A percentile compares a stretch with the other conserved stretches of the same genome.
Evolutionary conservation across 1,140 invertebrate genomes (phyloP).

Genomic region (Lerema accius): DNA sequence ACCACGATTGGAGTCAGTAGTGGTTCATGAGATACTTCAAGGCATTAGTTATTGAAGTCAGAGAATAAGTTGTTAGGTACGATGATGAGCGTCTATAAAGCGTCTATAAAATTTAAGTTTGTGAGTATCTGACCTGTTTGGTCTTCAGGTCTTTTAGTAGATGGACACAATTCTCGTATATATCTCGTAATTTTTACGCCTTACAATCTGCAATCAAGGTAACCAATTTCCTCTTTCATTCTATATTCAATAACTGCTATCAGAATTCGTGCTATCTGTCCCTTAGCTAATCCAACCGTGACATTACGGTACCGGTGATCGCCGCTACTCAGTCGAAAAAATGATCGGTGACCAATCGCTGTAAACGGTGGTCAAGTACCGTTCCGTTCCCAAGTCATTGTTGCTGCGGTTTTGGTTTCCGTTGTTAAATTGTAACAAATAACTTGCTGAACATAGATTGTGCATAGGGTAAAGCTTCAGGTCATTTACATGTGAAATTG

Average conservation of each 20-base stretch:
- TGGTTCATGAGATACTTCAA: too few relatives aligned
- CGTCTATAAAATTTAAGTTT: too few relatives aligned
- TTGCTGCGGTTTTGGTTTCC: slow-evolving; percentile 42
- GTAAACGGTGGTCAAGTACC: slow-evolving; percentile 50
- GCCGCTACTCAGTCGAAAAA: slow-evolving; percentile 49
- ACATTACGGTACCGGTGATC: slow-evolving; percentile 47
- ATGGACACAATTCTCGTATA: too few relatives aligned
- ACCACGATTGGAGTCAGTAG: too few relatives aligned
- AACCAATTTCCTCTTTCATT: slow-evolving; percentile 5
- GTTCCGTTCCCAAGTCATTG: slow-evolving; percentile 41
- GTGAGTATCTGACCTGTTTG: too few relatives aligned
- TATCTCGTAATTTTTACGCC: too few relatives aligned
- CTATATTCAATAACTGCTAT: slow-evolving; percentile 1
- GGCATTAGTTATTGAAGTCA: too few relatives aligned
- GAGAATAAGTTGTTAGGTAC: too few relatives aligned
- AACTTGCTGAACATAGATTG: not conserved
- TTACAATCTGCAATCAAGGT: slow-evolving; percentile 2
- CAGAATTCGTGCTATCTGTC: slow-evolving; percentile 25
- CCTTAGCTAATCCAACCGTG: slow-evolving; percentile 38
- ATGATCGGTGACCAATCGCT: slow-evolving; percentile 49
- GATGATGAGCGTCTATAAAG: too few relatives aligned
- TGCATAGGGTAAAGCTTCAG: too few relatives aligned
- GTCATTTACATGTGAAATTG: too few relatives aligned
- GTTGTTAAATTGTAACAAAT: slow-evolving; percentile 15
- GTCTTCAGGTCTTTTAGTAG: too few relatives aligned